Base-by-base conservation (phyloP, 2,113 vertebrate genomes). In the Etheostoma cragini region DNA sequence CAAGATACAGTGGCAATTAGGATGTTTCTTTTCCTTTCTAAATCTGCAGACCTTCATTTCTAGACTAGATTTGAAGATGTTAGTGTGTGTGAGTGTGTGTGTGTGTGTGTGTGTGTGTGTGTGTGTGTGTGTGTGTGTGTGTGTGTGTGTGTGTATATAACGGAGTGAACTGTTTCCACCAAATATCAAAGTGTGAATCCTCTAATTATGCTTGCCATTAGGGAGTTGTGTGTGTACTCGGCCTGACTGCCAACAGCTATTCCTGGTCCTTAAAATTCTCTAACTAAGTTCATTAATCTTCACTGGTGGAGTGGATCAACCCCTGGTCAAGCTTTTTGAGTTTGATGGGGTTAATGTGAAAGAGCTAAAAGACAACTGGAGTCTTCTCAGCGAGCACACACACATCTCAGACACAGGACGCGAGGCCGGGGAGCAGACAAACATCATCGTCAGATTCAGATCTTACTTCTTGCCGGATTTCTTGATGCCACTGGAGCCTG, bases 401-500 rank as follows among this genome's bases (percentile, higher is more conserved):
- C 24, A 62, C 33, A 14, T 30, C 11, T n/a, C 58, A 22, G 86
- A 80, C 8, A 1, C 22, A 49, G 57, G 64, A 81, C n/a, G 21
- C 0, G 1, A 71, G 6, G 57, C n/a, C 17, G 13, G 53, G 67
- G 58, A 58, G 54, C 45, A 60, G 67, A 64, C 30, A 24, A 38
- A 78, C n/a, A 35, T 24, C 17, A 12, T 24, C 1, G 5, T 57
- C 66, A 64, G 22, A 17, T 54, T 38, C 50, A 38, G 24, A 13
- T 33, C 46, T 96, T 95, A 99, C 87, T 99, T 99, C 93, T 98
- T 99, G 71, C 97, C 97, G 42, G 98, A 99, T 90, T 99, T 99
- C 95, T 99, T 99, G 91, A 99, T 98, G 83, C 98, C 98, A 38
- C 95, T 93, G 33, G 94, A 88, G 75, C 89, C 98, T 99, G 92